Evolutionary conservation across 2,888 invertebrate species (phyloP), one percentile per base, ranked within the genome.

Genomic region (Drosophila formosana): DNA sequence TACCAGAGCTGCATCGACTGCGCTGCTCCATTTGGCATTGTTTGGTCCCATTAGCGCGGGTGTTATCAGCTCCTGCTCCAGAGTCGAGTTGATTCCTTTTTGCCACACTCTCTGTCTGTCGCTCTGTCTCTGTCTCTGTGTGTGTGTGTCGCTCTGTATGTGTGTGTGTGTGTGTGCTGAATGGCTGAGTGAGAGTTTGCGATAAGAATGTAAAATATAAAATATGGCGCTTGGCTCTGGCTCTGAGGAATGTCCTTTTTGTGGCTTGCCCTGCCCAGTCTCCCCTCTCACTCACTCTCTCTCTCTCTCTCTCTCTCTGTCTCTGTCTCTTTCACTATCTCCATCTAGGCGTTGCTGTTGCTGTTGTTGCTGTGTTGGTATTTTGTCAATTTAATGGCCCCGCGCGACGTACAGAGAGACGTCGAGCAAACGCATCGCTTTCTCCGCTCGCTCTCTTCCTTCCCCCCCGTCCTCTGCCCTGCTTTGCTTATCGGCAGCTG

Each of bases 201-300:
- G 92, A 92, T 92, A 92, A 92, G 92, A 91, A 90, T 91, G 92
- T 91, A 91, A 92, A 92, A 92, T 92, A 92, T 91, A 92, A 91
- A 89, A 89, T 90, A 89, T 90, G 89, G 89, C 86, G 83, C 78
- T 82, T 88, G 69, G 66, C 78, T 76, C 71, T 64, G 73, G 73
- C 82, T 86, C 87, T 87, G 91, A 91, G 90, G 90, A 92, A 92
- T 91, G 92, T 91, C 91, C 92, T 91, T 91, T 91, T 91, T 90
- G 79, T 86, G 80, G 74, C 73, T 75, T 66, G 61, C 72, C 56
- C 67, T 52, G 56, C 57, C 61, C 28, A n/a, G 39, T 18, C 47
- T 18, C 37, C 8, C 28, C n/a, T 7, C 51, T n/a, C 37, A 4
- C 32, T 43, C 34, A 26, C 49, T 45, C 62, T 65, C 51, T 47